These are phyloP conservation scores for Temnothorax nylanderi DNA, from an alignment of 1,140 invertebrate genomes.

Conservation along the genomic window DNA sequence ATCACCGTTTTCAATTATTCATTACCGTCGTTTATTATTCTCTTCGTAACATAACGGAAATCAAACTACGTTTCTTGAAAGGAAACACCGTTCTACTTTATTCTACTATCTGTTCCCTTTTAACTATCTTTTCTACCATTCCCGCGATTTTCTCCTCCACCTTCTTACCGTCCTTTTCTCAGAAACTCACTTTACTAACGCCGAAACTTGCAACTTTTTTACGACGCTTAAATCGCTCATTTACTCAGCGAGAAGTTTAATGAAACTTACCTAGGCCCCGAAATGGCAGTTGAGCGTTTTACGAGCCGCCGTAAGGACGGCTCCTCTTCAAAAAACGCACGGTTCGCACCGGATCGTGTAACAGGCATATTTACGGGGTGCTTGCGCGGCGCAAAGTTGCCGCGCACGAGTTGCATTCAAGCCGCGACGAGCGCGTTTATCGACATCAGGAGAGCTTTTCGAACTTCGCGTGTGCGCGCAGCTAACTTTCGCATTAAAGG, in stretches of 20 bases:
- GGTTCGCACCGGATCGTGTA: neutral
- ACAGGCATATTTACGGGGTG: neutral
- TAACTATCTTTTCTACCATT: neutral
- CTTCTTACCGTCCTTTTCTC: neutral
- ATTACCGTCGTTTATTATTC: neutral
- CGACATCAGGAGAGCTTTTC: neutral
- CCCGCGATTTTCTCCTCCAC: neutral
- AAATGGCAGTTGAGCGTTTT: conserved; percentile 49
- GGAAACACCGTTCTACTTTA: neutral
- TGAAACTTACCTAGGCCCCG: conserved; percentile 20
- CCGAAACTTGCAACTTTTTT: conserved; percentile 64
- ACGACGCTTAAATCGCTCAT: conserved; percentile 64
- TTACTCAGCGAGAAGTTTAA: conserved; percentile 63
- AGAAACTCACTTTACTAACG: conserved; percentile 9
- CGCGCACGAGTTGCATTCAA: conserved; percentile 14
- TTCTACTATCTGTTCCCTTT: neutral
- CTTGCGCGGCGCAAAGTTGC: neutral
- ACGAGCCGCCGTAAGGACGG: neutral
- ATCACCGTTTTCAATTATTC: neutral
- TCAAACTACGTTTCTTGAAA: neutral
- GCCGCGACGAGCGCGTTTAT: neutral
- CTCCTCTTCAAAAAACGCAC: neutral
- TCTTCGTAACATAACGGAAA: neutral
- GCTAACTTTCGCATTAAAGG: conserved; percentile 32
- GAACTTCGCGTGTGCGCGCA: conserved; percentile 14